A percentile compares a stretch with the other conserved stretches of the same genome.
Conservation (phyloP, 53 echinoderm and acorn worm species). For the Astropecten irregularis region DNA sequence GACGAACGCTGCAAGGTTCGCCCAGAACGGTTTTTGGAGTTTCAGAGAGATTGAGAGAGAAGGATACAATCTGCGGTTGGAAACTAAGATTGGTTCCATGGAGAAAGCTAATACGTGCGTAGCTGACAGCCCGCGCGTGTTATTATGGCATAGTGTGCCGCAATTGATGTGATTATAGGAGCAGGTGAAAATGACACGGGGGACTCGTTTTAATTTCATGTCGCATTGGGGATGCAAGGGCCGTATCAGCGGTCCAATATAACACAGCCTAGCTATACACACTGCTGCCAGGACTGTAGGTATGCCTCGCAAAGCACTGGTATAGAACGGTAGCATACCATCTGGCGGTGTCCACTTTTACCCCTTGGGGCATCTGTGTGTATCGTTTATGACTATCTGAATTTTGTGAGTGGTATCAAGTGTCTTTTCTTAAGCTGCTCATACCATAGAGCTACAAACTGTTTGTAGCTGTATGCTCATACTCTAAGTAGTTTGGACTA, state of each 20-base stretch:
- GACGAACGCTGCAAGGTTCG: background rate
- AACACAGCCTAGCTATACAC: too few species aligned
- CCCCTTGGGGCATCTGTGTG: background rate
- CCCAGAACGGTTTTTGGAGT: background rate
- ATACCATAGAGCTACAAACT: too few species aligned
- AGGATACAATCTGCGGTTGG: background rate
- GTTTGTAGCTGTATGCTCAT: too few species aligned
- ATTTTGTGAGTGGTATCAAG: too few species aligned
- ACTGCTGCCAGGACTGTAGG: background rate
- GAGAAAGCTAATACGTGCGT: too few species aligned
- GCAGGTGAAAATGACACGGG: constrained; percentile 54
- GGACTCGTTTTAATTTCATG: constrained; percentile 43
- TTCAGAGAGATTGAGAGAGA: background rate
- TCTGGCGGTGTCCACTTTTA: background rate
- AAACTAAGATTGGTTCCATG: background rate
- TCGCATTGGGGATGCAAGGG: too few species aligned
- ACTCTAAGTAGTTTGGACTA: too few species aligned
- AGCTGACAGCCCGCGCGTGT: constrained; percentile 49
- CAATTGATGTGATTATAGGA: constrained; percentile 24
- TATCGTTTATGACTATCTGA: background rate
- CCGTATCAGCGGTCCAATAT: too few species aligned
- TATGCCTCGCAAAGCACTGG: background rate
- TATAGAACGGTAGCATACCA: background rate
- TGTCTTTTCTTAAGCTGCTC: too few species aligned
- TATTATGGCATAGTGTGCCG: constrained; percentile 20